Conservation (phyloP, 2,888 invertebrate genomes). For the Orchestes rusci region DNA sequence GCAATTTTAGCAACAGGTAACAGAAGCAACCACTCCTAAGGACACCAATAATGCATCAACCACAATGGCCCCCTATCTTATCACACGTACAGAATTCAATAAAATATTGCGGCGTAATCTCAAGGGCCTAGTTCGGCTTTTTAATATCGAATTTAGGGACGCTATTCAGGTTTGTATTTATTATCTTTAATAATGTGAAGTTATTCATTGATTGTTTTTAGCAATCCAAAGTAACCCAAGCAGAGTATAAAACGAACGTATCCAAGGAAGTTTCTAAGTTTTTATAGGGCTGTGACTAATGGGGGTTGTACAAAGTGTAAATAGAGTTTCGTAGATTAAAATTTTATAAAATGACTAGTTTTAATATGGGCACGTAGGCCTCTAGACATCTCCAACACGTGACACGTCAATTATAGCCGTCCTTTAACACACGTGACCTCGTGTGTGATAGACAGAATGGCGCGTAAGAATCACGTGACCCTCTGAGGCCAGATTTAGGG, state of each 20-base stretch:
- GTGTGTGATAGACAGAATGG: too few relatives aligned
- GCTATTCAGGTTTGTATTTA: conserved; percentile 43
- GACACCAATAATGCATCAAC: conserved; percentile 40
- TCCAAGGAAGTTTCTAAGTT: conserved; percentile 39
- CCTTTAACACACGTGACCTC: too few relatives aligned
- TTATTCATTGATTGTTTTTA: conserved; percentile 28
- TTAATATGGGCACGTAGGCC: too few relatives aligned
- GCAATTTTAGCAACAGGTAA: too few relatives aligned
- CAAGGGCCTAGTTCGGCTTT: conserved; percentile 45
- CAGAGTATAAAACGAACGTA: conserved; percentile 37
- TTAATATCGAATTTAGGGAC: conserved; percentile 47
- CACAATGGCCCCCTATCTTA: conserved; percentile 40
- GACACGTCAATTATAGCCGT: too few relatives aligned
- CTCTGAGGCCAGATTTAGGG: too few relatives aligned
- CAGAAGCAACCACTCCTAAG: conserved; percentile 30
- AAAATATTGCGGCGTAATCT: conserved; percentile 46
- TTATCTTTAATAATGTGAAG: neutral
- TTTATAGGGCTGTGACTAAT: conserved; percentile 31
- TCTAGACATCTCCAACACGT: too few relatives aligned
- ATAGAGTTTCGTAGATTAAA: too few relatives aligned
- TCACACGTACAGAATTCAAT: conserved; percentile 42
- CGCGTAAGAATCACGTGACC: too few relatives aligned
- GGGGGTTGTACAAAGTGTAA: too few relatives aligned
- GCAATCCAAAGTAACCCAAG: conserved; percentile 36
- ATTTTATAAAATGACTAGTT: too few relatives aligned